These are phyloP conservation scores for Cephalopholis sonnerati DNA, from an alignment of 2,113 vertebrate genomes.

Conservation along the genomic window DNA sequence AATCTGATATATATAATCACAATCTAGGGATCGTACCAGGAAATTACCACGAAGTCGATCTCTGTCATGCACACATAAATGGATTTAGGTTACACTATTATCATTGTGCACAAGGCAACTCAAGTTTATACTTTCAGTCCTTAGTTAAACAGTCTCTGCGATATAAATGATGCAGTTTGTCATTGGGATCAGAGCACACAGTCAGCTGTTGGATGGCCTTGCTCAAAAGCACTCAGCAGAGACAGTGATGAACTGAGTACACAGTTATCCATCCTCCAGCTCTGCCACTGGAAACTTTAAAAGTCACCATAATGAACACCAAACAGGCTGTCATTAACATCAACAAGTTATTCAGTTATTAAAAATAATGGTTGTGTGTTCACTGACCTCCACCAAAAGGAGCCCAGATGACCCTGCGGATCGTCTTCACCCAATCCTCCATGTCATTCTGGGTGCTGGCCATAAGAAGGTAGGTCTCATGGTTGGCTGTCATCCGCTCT, in stretches of 20 bases:
- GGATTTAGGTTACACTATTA: not conserved
- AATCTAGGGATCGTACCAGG: not conserved
- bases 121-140: not conserved
- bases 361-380: not conserved
- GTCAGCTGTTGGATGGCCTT: not conserved
- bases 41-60: not conserved
- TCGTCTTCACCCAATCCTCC: constrained; percentile 99
- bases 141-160: not conserved
- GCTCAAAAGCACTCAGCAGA: not conserved
- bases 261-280: not conserved
- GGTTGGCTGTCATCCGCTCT: constrained; percentile 98
- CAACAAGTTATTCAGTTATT: not conserved
- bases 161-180: not conserved
- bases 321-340: not conserved
- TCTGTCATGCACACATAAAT: not conserved
- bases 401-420: constrained; percentile 98
- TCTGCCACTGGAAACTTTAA: not conserved
- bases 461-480: constrained; percentile 99
- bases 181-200: not conserved
- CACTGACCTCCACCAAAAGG: constrained; percentile 98
- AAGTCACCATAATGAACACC: not conserved
- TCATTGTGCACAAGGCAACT: not conserved
- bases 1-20: too few relatives aligned
- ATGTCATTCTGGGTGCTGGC: constrained; percentile 99
- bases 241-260: not conserved